A percentile compares a stretch with the other conserved stretches of the same genome.
Conservation (phyloP, 2,888 invertebrate species). For the Cosmorhoe ocellata region DNA sequence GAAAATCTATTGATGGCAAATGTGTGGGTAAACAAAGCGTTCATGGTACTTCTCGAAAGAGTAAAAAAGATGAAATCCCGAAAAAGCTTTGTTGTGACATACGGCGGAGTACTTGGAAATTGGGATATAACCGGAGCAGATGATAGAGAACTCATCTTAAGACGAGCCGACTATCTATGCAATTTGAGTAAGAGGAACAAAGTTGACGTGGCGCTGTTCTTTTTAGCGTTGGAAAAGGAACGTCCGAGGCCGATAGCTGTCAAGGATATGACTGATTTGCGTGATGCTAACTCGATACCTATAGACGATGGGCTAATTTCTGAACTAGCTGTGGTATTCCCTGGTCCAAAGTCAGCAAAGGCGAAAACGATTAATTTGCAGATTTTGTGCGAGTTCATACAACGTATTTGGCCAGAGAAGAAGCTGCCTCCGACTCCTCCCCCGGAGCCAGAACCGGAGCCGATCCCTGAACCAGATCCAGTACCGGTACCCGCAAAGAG, state of each 20-base stretch:
- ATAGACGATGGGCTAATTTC: slow-evolving; percentile 43
- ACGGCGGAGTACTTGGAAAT: slow-evolving; percentile 41
- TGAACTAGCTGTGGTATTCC: slow-evolving; percentile 41
- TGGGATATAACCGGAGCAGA: slow-evolving; percentile 43
- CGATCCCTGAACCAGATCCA: not conserved
- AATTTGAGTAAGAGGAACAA: slow-evolving; percentile 30
- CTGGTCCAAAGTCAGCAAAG: slow-evolving; percentile 41
- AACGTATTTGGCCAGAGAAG: slow-evolving; percentile 54
- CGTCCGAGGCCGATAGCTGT: slow-evolving; percentile 26
- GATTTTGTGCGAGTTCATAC: slow-evolving; percentile 46
- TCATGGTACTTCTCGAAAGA: slow-evolving; percentile 37
- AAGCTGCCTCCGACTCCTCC: slow-evolving; percentile 50
- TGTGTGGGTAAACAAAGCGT: slow-evolving; percentile 43
- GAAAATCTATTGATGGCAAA: slow-evolving; percentile 43
- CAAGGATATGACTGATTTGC: slow-evolving; percentile 30
- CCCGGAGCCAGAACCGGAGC: slow-evolving; percentile 33
- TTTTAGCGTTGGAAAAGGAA: slow-evolving; percentile 36
- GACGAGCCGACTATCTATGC: slow-evolving; percentile 45
- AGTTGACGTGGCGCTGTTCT: slow-evolving; percentile 40
- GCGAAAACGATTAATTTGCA: slow-evolving; percentile 40
- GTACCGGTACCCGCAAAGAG: not conserved
- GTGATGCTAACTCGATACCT: slow-evolving; percentile 26
- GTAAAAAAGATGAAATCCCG: slow-evolving; percentile 43
- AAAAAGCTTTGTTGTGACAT: slow-evolving; percentile 39
- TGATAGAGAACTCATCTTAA: slow-evolving; percentile 41